phyloP scores from a whole-genome alignment of 1,140 invertebrate genomes.

The Pentalonia nigronervosa region DNA sequence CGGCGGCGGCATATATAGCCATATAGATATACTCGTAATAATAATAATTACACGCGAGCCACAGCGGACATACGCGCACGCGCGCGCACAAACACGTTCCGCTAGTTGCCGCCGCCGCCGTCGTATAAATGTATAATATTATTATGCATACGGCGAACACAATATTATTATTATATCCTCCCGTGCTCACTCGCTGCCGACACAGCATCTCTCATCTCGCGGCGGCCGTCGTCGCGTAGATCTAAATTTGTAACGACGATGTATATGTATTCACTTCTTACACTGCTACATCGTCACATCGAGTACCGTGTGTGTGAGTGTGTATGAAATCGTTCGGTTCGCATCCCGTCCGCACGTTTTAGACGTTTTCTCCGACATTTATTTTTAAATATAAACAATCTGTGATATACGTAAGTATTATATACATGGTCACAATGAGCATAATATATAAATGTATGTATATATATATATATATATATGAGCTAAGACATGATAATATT shows the following conservation, averaged over 20 bases:
- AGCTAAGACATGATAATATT: not conserved
- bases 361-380: not conserved
- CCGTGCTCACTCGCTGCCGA: not conserved
- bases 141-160: not conserved
- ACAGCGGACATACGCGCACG: not conserved
- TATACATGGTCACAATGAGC: too few relatives aligned
- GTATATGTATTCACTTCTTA: not conserved
- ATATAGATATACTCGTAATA: not conserved
- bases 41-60: conserved; percentile 30
- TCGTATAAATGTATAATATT: too few relatives aligned
- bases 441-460: too few relatives aligned
- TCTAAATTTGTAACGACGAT: conserved; percentile 20
- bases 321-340: not conserved
- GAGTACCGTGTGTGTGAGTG: not conserved
- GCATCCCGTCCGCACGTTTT: not conserved
- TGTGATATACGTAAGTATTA: too few relatives aligned
- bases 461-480: too few relatives aligned
- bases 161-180: conserved; percentile 2
- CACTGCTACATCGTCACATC: not conserved
- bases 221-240: not conserved
- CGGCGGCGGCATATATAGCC: not conserved
- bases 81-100: conserved; percentile 19
- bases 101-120: not conserved
- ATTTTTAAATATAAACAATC: not conserved
- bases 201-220: not conserved